These are phyloP conservation scores for Prosopocoilus inquinatus DNA, from an alignment of 2,888 invertebrate species.

Conservation along the genomic window DNA sequence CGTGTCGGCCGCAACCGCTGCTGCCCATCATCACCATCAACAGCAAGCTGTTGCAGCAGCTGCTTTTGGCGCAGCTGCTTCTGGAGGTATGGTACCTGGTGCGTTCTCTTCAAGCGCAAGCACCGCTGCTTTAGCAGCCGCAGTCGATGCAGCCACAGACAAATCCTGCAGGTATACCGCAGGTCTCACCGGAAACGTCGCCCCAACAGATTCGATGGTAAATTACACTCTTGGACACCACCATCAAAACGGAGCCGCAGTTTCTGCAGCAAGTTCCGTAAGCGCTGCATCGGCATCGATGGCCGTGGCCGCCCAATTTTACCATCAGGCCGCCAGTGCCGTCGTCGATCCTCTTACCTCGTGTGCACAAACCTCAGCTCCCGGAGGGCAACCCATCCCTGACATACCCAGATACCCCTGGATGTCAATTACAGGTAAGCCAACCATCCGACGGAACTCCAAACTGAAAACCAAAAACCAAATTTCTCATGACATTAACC, in stretches of 20 bases:
- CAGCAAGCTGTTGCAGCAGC: constrained; percentile 68
- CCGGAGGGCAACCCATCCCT: constrained; percentile 80
- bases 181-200: constrained; percentile 59
- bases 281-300: constrained; percentile 70
- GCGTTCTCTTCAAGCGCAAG: constrained; percentile 56
- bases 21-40: constrained; percentile 67
- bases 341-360: constrained; percentile 79
- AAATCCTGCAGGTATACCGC: constrained; percentile 80
- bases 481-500: background rate
- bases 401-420: constrained; percentile 93
- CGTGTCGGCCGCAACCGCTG: constrained; percentile 68
- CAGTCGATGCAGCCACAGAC: constrained; percentile 68
- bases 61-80: constrained; percentile 63
- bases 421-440: constrained; percentile 95
- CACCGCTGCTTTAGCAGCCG: constrained; percentile 60
- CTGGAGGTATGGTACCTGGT: constrained; percentile 62
- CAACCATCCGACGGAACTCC: background rate
- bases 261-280: constrained; percentile 66
- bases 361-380: constrained; percentile 65
- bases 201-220: constrained; percentile 74
- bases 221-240: constrained; percentile 78
- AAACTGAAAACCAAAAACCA: background rate
- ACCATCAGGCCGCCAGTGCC: constrained; percentile 80
- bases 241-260: constrained; percentile 63
- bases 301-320: constrained; percentile 75